A percentile compares a stretch with the other conserved stretches of the same genome.
These are phyloP conservation scores for Aurelia sp. DNA, from an alignment of 30 jellyfish, hydroid and myxozoan species.

Conservation along the genomic window DNA sequence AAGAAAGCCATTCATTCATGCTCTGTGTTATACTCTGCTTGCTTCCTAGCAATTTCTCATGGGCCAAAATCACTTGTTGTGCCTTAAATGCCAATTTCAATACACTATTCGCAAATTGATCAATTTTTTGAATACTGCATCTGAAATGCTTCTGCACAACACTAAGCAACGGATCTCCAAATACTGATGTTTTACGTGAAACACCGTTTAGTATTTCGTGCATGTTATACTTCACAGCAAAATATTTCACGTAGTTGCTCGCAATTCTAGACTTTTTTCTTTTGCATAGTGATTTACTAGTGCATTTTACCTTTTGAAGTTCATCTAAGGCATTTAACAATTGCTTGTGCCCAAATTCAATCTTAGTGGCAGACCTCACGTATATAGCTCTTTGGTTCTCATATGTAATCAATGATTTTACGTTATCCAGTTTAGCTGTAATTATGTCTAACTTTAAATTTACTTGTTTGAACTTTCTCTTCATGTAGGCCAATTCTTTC, in stretches of 20 bases:
- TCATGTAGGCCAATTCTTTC: conserved; percentile 28
- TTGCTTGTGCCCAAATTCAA: conserved; percentile 6
- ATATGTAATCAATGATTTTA: background rate
- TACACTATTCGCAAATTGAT: conserved; percentile 7
- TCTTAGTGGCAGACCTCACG: background rate
- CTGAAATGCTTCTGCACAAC: background rate
- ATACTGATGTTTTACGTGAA: background rate
- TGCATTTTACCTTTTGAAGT: background rate
- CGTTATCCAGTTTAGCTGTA: conserved; percentile 10
- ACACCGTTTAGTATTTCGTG: background rate
- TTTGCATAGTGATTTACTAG: background rate
- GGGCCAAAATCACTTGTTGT: conserved; percentile 34
- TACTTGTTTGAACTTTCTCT: conserved; percentile 8
- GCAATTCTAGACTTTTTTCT: background rate
- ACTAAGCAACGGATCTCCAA: conserved; percentile 9
- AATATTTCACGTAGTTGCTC: background rate
- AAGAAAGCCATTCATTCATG: conserved; percentile 7
- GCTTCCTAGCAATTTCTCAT: conserved; percentile 21
- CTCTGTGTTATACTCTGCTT: conserved; percentile 6
- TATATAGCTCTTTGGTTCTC: background rate
- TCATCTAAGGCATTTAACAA: background rate
- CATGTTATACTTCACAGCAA: background rate
- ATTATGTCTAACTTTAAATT: conserved; percentile 10
- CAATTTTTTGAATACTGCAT: conserved; percentile 10
- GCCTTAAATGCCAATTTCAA: conserved; percentile 4